A percentile compares a stretch with the other conserved stretches of the same genome.
These are phyloP conservation scores for Hippoglossus stenolepis DNA, from an alignment of 2,113 vertebrate genomes.

Conservation along the genomic window DNA sequence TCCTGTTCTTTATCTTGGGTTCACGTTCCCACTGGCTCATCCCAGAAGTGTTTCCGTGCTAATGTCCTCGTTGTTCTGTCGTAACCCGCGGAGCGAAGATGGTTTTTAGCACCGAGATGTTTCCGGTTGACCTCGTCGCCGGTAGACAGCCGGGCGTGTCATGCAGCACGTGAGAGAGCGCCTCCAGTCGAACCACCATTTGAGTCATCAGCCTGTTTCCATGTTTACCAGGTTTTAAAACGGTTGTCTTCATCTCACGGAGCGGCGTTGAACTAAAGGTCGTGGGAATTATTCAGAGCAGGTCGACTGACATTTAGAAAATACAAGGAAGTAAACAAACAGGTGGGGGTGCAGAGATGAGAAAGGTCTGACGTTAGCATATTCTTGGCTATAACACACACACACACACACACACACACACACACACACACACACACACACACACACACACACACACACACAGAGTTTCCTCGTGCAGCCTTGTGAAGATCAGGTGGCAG, in stretches of 20 bases:
- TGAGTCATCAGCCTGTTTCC: constrained; percentile 52
- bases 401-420: background rate
- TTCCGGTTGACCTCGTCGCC: constrained; percentile 1
- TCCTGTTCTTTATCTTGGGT: constrained; percentile 1
- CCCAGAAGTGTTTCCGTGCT: constrained; percentile 10
- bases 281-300: background rate
- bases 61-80: constrained; percentile 13
- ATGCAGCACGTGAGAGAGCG: constrained; percentile 24
- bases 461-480: background rate
- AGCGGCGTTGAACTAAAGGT: constrained; percentile 22
- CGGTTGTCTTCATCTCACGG: constrained; percentile 70
- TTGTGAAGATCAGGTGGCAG: constrained; percentile 11
- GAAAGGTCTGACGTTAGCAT: background rate
- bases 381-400: no score
- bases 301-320: constrained; percentile 13
- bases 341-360: no score
- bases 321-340: background rate
- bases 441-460: no score
- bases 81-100: constrained; percentile 2
- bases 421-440: background rate
- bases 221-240: constrained; percentile 71
- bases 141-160: constrained; percentile 10
- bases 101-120: constrained; percentile 42
- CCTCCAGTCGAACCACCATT: constrained; percentile 48
- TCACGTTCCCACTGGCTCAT: constrained; percentile 11